phyloP scores from a whole-genome alignment of 2,797 vertebrate genomes.

The Phataginus tricuspis region DNA sequence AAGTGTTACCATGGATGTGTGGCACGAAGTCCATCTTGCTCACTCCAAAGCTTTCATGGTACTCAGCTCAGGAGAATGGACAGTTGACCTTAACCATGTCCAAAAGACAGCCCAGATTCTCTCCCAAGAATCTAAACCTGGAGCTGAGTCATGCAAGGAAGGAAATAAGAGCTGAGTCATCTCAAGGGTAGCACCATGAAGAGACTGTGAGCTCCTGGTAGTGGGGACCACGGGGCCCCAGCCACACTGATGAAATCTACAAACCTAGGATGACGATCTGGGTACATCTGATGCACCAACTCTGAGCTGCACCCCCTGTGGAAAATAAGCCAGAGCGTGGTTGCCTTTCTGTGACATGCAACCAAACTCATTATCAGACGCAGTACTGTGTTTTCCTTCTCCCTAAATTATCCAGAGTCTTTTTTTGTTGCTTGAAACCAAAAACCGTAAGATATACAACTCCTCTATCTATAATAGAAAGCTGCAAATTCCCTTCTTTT shows the following conservation, averaged over 20 bases:
- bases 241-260: neutral
- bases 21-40: neutral
- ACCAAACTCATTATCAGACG: neutral
- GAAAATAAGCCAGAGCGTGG: neutral
- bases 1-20: neutral
- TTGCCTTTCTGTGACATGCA: neutral
- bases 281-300: rapidly evolving
- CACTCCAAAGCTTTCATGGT: neutral
- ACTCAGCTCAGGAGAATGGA: neutral
- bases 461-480: neutral
- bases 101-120: neutral
- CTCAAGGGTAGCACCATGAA: neutral
- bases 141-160: neutral
- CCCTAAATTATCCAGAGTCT: neutral
- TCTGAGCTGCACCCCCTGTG: neutral
- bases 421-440: neutral
- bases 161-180: neutral
- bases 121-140: neutral
- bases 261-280: rapidly evolving
- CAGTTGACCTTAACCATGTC: neutral
- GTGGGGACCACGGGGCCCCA: neutral
- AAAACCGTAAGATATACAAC: neutral
- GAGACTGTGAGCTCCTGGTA: neutral
- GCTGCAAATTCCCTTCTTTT: neutral
- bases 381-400: neutral